Conservation (phyloP, 2,797 vertebrate genomes). For the Falco columbarius region DNA sequence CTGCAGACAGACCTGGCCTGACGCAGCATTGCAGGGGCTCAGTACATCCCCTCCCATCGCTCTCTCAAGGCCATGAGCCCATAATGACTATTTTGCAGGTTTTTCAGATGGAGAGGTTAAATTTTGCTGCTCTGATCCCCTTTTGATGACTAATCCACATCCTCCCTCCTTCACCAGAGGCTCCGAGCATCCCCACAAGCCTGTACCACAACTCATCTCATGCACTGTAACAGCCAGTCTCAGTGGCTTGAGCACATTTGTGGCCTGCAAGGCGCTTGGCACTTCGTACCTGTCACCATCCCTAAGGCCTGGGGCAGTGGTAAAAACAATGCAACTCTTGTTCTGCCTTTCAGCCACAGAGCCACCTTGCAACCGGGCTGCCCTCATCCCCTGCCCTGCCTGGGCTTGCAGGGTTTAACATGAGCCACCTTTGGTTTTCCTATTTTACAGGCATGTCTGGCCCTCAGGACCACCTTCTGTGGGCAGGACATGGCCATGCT, state of each 20-base stretch:
- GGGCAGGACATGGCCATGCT: not conserved
- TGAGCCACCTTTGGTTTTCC: not conserved
- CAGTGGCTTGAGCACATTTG: not conserved
- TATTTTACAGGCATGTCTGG: not conserved
- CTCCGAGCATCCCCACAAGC: not conserved
- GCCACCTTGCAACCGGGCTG: not conserved
- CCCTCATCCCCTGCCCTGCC: not conserved
- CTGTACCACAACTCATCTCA: not conserved
- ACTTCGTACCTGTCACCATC: not conserved
- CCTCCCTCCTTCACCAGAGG: not conserved
- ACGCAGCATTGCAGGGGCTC: not conserved
- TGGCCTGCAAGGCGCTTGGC: not conserved
- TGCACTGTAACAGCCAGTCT: accelerated
- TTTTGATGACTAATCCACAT: not conserved
- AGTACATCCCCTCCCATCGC: not conserved
- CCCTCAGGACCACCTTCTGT: not conserved
- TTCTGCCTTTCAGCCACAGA: accelerated
- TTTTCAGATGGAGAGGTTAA: not conserved
- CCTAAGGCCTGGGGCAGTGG: not conserved
- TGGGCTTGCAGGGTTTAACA: not conserved
- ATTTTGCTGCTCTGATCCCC: not conserved
- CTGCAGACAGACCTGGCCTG: not conserved
- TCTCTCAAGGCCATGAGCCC: not conserved
- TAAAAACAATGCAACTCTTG: not conserved
- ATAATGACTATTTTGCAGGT: not conserved